Conservation (phyloP, 2,797 vertebrate genomes). For the Manis javanica region DNA sequence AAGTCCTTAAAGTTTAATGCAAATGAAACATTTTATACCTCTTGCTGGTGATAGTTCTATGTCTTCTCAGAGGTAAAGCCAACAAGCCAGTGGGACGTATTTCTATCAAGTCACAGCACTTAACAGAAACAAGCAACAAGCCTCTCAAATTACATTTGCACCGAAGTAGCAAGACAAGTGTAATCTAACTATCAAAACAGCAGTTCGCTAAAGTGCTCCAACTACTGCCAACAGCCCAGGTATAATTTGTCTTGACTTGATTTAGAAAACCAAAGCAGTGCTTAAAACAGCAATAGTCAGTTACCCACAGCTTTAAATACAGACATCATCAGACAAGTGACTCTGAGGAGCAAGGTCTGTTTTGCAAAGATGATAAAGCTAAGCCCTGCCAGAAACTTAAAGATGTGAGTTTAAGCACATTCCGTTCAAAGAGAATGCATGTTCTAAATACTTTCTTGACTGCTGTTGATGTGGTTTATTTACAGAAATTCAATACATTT, state of each 20-base stretch:
- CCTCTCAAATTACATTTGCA: slow-evolving; percentile 77
- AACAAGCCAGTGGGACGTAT: slow-evolving; percentile 70
- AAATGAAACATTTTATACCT: slow-evolving; percentile 76
- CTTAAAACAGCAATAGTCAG: slow-evolving; percentile 33
- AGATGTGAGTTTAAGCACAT: not conserved
- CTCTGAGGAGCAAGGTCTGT: not conserved
- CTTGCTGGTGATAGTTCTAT: slow-evolving; percentile 60
- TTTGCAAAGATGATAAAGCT: not conserved
- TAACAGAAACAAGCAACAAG: slow-evolving; percentile 76
- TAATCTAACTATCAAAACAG: slow-evolving; percentile 76
- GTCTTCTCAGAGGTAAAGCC: slow-evolving; percentile 64
- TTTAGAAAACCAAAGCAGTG: slow-evolving; percentile 60
- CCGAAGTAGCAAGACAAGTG: slow-evolving; percentile 64
- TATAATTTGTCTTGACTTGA: slow-evolving; percentile 68
- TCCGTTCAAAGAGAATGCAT: not conserved
- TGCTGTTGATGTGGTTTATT: not conserved
- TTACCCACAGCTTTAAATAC: slow-evolving; percentile 43
- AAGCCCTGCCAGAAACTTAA: not conserved
- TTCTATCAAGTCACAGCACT: slow-evolving; percentile 81
- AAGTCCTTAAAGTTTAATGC: slow-evolving; percentile 74
- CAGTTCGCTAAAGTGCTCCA: slow-evolving; percentile 59
- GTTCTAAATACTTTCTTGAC: not conserved
- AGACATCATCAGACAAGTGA: slow-evolving; percentile 13
- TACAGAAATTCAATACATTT: not conserved
- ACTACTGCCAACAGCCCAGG: slow-evolving; percentile 37